A percentile compares a stretch with the other conserved stretches of the same genome.
phyloP scores from a whole-genome alignment of 2,797 vertebrate genomes.

The Gallinago stenura region DNA sequence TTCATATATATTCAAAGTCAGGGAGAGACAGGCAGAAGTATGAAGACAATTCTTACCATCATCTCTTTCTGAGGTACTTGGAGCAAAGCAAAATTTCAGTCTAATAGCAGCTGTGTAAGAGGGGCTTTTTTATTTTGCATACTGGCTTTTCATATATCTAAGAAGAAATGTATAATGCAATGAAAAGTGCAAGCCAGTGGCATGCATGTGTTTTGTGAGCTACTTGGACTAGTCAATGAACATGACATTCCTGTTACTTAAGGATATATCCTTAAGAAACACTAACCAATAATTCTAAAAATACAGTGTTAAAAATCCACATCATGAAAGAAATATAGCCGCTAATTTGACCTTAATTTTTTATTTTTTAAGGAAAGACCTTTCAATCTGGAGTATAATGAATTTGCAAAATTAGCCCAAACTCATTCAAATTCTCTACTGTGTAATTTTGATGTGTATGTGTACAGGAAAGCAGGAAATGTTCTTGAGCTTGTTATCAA shows the following conservation, averaged over 20 bases:
- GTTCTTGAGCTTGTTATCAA: slow-evolving; percentile 55
- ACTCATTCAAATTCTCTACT: slow-evolving; percentile 16
- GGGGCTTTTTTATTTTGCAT: not conserved
- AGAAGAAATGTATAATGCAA: not conserved
- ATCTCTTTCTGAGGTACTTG: not conserved
- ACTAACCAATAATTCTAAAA: slow-evolving; percentile 50
- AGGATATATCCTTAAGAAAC: not conserved
- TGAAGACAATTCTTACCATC: not conserved
- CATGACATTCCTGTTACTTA: not conserved
- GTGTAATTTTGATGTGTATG: slow-evolving; percentile 16
- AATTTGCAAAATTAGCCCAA: slow-evolving; percentile 50
- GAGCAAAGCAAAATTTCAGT: not conserved
- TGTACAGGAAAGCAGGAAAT: slow-evolving; percentile 42
- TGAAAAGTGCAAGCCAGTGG: not conserved
- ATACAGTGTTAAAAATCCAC: not conserved
- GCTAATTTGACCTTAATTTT: slow-evolving; percentile 44
- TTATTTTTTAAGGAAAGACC: slow-evolving; percentile 43
- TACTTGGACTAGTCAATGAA: not conserved
- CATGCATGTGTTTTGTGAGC: not conserved
- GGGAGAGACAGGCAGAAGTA: not conserved
- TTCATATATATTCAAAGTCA: not conserved
- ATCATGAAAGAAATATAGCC: slow-evolving; percentile 30
- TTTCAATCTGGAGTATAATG: slow-evolving; percentile 54
- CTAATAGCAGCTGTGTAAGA: not conserved
- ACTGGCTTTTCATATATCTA: not conserved